Conservation (phyloP, 2,888 invertebrate species). For the Lycia hirtaria region DNA sequence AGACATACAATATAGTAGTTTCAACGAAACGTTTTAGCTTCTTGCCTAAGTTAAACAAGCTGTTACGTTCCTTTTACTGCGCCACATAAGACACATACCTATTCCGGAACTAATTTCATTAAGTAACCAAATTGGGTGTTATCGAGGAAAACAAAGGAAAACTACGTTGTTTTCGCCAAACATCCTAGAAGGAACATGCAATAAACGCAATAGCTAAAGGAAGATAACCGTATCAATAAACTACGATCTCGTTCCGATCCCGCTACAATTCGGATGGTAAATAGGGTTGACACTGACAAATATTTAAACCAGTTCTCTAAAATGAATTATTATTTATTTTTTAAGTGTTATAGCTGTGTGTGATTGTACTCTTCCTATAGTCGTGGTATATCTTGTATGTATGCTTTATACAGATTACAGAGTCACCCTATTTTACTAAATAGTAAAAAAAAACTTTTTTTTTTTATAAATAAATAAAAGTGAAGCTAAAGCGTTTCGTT, state of each 20-base stretch:
- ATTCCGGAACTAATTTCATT: conserved; percentile 35
- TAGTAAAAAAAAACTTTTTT: no score
- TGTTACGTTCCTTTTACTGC: conserved; percentile 20
- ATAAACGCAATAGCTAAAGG: conserved; percentile 38
- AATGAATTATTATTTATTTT: no score
- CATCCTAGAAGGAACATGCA: conserved; percentile 37
- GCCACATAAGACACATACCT: conserved; percentile 23
- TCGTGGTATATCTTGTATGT: no score
- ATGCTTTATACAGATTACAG: no score
- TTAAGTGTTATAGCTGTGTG: no score
- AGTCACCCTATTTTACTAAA: no score
- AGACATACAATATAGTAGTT: background rate
- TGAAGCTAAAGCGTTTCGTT: no score
- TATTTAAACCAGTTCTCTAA: no score
- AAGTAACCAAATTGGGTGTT: conserved; percentile 33
- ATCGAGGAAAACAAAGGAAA: conserved; percentile 29
- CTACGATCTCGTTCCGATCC: conserved; percentile 41
- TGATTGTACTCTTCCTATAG: no score
- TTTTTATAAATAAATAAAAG: no score
- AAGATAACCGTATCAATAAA: conserved; percentile 47
- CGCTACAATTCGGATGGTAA: conserved; percentile 35
- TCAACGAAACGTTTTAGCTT: conserved; percentile 5
- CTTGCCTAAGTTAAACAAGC: background rate
- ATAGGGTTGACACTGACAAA: conserved; percentile 25
- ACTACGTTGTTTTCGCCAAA: conserved; percentile 29